Conservation (phyloP, 2,113 vertebrate genomes). For the Polypterus bichir region DNA sequence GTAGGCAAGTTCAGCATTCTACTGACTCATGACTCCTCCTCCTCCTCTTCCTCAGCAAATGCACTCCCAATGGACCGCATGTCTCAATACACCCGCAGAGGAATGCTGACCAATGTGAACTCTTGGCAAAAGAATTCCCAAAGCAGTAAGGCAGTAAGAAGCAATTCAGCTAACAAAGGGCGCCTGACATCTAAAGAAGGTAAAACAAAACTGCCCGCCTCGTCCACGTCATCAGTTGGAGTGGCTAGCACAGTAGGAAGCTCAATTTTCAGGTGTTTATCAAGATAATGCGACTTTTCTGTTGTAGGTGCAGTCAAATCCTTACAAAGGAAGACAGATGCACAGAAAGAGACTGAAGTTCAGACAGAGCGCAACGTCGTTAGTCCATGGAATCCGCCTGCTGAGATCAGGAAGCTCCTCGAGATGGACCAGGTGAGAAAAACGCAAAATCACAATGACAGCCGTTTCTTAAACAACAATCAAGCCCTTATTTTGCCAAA, state of each 20-base stretch:
- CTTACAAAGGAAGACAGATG: too few relatives aligned
- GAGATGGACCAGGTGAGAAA: not conserved
- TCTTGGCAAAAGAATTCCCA: slow-evolving; percentile 1
- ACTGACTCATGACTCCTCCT: not conserved
- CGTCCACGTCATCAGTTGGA: not conserved
- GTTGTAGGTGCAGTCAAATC: too few relatives aligned
- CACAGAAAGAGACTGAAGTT: slow-evolving; percentile 2
- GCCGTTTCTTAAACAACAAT: not conserved
- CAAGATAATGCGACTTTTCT: too few relatives aligned
- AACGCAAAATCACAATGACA: not conserved
- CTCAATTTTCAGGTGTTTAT: too few relatives aligned
- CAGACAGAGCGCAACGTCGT: slow-evolving; percentile 31
- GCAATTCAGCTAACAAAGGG: slow-evolving; percentile 3
- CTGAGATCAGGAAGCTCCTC: slow-evolving; percentile 40
- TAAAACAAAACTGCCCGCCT: not conserved
- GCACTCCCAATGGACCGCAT: slow-evolving; percentile 42
- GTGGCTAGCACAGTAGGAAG: not conserved
- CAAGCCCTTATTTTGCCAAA: not conserved
- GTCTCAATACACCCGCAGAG: slow-evolving; percentile 45
- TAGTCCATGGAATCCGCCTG: slow-evolving; percentile 50
- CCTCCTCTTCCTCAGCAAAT: slow-evolving; percentile 25
- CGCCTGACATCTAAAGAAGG: slow-evolving; percentile 5
- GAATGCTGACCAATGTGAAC: slow-evolving; percentile 34
- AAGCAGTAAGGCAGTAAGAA: not conserved
- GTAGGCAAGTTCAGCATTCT: not conserved